Base-by-base conservation (phyloP, 2,888 invertebrate genomes). In the Syrista parreyssii region DNA sequence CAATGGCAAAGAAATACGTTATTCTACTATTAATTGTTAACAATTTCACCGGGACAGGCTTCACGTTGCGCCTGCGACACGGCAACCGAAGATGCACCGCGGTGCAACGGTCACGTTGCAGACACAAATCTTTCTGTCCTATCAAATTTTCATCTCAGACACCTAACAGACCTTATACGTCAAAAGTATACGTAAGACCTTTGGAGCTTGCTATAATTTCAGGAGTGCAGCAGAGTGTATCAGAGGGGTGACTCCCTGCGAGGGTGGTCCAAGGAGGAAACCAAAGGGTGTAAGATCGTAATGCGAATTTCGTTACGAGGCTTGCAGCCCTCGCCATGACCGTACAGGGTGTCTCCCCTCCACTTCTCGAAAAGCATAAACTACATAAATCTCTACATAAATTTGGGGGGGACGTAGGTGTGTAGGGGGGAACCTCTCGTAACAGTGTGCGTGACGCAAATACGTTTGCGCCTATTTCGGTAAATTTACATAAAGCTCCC, bases 241-340 rank as follows among this genome's bases (percentile, higher is more conserved):
- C 55, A 9, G 23, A 55, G 2, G 9, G 9, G 55, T 55, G 9
- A 23, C 23, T 55, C 55, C 2, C 2, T 23, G 23, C 6, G 9
- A 23, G 55, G 23, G 55, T 9, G 23, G 55, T 23, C 23, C 23
- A 55, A 40, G 40, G 6, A 40, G 40, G 55, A 6, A 55, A 55
- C 55, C 55, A 55, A 55, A 55, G 55, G 55, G 55, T 55, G 23
- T 71, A 33, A 82, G 80, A 80, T 79, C 81, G 81, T 79, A 78
- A 79, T 69, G 84, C 81, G 82, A 87, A 89, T 89, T 89, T 87
- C 86, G 86, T 90, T 89, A 91, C 87, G 89, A 89, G 88, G 82
- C 83, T 84, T 83, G 79, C 91, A 90, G 89, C 90, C 83, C 83
- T 83, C 84, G 85, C 80, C 76, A 40, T 73, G 30, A 33, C 72